Percentiles rank a stretch among this genome's conserved stretches.
These are phyloP conservation scores for Phrynocephalus vlangalii DNA, from an alignment of 2,797 vertebrate species.

Conservation along the genomic window DNA sequence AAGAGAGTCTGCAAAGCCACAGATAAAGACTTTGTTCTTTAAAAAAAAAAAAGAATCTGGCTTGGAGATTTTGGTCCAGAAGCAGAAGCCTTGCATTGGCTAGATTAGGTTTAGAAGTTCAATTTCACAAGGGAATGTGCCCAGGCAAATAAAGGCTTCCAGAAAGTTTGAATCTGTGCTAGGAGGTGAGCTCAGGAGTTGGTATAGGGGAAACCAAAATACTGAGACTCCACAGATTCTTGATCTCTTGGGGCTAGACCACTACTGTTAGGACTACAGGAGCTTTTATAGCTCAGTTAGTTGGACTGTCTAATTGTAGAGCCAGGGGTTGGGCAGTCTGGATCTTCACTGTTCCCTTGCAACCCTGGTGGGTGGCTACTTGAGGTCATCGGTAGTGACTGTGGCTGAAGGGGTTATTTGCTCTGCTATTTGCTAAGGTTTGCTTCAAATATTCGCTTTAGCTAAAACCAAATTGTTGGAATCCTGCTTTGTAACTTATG, in stretches of 20 bases:
- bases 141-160: not conserved
- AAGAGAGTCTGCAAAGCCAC: not conserved
- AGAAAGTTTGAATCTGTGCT: not conserved
- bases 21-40: constrained; percentile 44
- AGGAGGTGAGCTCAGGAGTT: accelerated
- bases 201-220: not conserved
- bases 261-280: no score
- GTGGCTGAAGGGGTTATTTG: no score
- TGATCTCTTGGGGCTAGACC: not conserved
- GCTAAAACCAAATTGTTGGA: not conserved
- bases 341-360: no score
- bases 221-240: accelerated
- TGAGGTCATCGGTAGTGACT: no score
- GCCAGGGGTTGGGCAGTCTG: no score
- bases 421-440: no score
- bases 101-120: not conserved
- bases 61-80: not conserved
- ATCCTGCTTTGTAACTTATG: no score
- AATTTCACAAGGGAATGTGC: not conserved
- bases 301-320: no score
- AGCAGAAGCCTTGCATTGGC: accelerated
- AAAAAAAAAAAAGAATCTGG: constrained; percentile 17
- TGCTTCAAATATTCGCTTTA: not conserved
- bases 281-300: no score
- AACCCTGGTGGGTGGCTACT: no score